These are phyloP conservation scores for Rotaria sp. DNA, from an alignment of 2,888 invertebrate species.

Conservation along the genomic window DNA sequence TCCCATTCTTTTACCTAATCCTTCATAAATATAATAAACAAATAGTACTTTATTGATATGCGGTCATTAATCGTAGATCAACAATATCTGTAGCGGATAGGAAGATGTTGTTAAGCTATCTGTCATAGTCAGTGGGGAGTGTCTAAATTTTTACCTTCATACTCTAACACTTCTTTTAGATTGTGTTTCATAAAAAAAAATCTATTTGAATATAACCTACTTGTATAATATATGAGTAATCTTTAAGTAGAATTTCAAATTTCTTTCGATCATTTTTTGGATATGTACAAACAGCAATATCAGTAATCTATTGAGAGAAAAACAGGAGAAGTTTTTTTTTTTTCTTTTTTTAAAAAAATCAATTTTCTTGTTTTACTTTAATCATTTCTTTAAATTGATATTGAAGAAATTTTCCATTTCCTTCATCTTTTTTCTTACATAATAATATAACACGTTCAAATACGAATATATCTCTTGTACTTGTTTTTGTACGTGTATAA, in stretches of 20 bases:
- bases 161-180: too few relatives aligned
- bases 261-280: conserved; percentile 37
- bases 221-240: conserved; percentile 5
- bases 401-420: background rate
- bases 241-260: conserved; percentile 32
- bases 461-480: conserved; percentile 29
- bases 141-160: too few relatives aligned
- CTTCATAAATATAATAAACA: too few relatives aligned
- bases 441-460: conserved; percentile 37
- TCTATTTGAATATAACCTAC: background rate
- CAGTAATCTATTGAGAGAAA: background rate
- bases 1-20: too few relatives aligned
- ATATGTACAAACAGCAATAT: conserved; percentile 36
- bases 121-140: too few relatives aligned
- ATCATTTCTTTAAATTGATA: conserved; percentile 41
- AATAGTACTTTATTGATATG: too few relatives aligned
- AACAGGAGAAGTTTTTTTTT: background rate
- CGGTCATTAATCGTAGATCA: too few relatives aligned
- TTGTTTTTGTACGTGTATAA: conserved; percentile 4
- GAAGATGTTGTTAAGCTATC: too few relatives aligned
- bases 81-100: too few relatives aligned
- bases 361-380: background rate
- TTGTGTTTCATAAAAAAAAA: too few relatives aligned
- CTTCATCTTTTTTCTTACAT: conserved; percentile 39
- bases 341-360: too few relatives aligned